Percentiles rank a stretch among this genome's conserved stretches.
These are phyloP conservation scores for Strigops habroptila DNA, from an alignment of 2,113 vertebrate species.

Conservation along the genomic window DNA sequence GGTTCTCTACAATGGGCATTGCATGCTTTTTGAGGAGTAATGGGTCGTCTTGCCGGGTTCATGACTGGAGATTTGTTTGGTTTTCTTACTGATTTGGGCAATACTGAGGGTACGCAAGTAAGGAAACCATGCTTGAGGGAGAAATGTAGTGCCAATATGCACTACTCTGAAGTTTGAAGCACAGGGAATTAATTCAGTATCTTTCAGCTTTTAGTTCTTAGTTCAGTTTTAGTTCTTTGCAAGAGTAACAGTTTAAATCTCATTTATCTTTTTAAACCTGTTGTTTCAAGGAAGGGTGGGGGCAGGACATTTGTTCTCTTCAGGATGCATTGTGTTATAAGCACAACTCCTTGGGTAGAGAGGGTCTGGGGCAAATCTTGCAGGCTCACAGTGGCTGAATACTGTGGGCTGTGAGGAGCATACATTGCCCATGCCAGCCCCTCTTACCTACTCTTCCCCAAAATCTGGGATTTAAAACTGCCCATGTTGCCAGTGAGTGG, in stretches of 20 bases:
- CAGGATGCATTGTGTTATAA: not conserved
- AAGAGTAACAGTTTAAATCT: not conserved
- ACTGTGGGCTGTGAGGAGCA: not conserved
- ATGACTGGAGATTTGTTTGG: not conserved
- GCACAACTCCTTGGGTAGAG: not conserved
- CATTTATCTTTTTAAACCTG: not conserved
- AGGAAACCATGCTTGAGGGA: not conserved
- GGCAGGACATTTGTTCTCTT: not conserved
- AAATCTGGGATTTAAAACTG: not conserved
- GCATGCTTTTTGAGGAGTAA: not conserved
- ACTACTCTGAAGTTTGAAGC: not conserved
- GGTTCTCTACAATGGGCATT: not conserved
- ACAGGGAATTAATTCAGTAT: not conserved
- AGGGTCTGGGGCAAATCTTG: not conserved
- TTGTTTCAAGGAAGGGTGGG: not conserved
- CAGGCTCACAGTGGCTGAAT: not conserved
- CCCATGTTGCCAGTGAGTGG: not conserved
- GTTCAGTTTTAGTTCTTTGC: not conserved
- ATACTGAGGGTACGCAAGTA: not conserved
- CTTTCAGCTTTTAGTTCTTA: not conserved
- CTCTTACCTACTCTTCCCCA: not conserved
- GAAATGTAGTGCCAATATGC: rapidly evolving
- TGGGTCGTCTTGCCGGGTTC: not conserved
- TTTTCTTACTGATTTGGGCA: not conserved
- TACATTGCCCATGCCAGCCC: not conserved